These are phyloP conservation scores for Artibeus jamaicensis DNA, from an alignment of 2,797 vertebrate genomes.

Conservation along the genomic window DNA sequence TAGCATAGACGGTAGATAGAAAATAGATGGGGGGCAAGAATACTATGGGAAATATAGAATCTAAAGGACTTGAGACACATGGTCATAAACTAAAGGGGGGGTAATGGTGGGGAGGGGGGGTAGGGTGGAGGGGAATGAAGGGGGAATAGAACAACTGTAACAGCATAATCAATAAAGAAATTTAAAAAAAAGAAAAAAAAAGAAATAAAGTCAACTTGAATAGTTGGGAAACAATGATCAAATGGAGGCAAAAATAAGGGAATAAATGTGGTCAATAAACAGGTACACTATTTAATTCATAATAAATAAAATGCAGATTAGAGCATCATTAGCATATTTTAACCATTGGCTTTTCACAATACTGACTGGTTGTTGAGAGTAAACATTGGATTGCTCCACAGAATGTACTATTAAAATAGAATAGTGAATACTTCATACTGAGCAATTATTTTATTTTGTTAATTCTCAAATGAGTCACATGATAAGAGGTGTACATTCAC, in stretches of 20 bases:
- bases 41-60: too few species aligned
- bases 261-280: background rate
- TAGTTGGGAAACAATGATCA: background rate
- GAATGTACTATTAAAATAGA: background rate
- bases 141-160: too few species aligned
- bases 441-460: background rate
- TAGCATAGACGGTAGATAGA: too few species aligned
- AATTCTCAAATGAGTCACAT: background rate
- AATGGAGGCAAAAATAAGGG: background rate
- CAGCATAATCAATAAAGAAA: too few species aligned
- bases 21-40: too few species aligned
- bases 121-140: too few species aligned
- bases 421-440: background rate
- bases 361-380: background rate
- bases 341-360: conserved; percentile 26
- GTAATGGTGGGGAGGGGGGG: too few species aligned
- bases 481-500: background rate
- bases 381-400: background rate
- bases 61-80: too few species aligned
- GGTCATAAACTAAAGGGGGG: too few species aligned
- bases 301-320: background rate
- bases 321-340: conserved; percentile 22
- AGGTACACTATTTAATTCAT: background rate
- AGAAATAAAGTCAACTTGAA: background rate
- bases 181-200: conserved; percentile 45